Percentiles rank a stretch among this genome's conserved stretches.
These are phyloP conservation scores for Corythoichthys haematopterus DNA, from an alignment of 2,113 vertebrate species.

Conservation along the genomic window DNA sequence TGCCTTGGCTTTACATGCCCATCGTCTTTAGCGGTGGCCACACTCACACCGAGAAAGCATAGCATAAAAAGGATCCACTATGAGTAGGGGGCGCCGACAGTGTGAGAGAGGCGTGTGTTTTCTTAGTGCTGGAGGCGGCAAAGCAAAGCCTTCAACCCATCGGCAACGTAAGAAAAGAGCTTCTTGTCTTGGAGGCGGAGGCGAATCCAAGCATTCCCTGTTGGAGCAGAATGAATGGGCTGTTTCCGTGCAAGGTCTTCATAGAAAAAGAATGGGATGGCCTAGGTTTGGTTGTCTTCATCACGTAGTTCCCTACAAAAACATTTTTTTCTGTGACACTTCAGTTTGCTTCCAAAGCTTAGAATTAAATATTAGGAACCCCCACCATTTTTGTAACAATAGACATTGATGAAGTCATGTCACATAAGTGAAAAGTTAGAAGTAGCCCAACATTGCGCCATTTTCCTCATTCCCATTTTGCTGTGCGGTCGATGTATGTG, in stretches of 20 bases:
- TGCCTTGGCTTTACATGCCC: conserved; percentile 85
- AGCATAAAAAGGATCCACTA: conserved; percentile 90
- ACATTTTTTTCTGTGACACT: neutral
- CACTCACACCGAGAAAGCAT: conserved; percentile 74
- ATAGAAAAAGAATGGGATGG: conserved; percentile 79
- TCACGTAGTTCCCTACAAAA: conserved; percentile 47
- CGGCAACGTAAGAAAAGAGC: conserved; percentile 82
- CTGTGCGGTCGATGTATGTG: conserved; percentile 75
- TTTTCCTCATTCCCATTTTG: conserved; percentile 55
- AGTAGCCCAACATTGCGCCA: conserved; percentile 22
- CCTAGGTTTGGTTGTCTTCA: conserved; percentile 31
- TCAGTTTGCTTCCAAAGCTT: neutral
- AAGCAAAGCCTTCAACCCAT: conserved; percentile 96
- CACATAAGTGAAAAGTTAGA: neutral
- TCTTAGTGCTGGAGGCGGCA: conserved; percentile 95
- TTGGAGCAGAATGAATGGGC: conserved; percentile 91
- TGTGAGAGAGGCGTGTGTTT: conserved; percentile 91
- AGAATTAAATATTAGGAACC: neutral
- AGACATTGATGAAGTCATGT: neutral
- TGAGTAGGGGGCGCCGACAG: conserved; percentile 82
- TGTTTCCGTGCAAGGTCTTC: conserved; percentile 80
- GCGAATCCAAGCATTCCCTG: conserved; percentile 85
- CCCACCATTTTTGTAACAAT: neutral
- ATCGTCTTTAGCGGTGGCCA: conserved; percentile 79
- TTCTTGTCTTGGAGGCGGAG: conserved; percentile 87